Evolutionary conservation across 2,888 invertebrate genomes (phyloP).

Genomic region (Emmelina monodactyla): DNA sequence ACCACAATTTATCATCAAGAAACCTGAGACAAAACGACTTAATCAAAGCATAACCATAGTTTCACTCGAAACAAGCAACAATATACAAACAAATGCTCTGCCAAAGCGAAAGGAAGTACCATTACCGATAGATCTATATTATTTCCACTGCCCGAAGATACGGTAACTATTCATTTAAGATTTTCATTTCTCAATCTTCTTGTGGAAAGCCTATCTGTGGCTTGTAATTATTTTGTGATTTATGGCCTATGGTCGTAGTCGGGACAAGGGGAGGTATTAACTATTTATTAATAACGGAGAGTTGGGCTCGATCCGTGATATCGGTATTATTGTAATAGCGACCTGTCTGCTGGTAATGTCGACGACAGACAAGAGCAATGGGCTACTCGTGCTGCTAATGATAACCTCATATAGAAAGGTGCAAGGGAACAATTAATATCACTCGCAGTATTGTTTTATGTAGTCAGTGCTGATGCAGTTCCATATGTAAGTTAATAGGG

Average conservation of each 20-base stretch:
- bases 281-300: constrained; percentile 50
- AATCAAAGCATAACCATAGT: too few relatives aligned
- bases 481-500: too few relatives aligned
- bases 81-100: background rate
- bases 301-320: constrained; percentile 35
- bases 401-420: too few relatives aligned
- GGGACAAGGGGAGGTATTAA: constrained; percentile 40
- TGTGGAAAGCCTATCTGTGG: constrained; percentile 38
- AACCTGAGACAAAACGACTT: too few relatives aligned
- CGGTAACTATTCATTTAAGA: constrained; percentile 15
- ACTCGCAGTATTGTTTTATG: too few relatives aligned
- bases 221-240: constrained; percentile 50
- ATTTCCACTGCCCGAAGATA: background rate
- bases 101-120: constrained; percentile 1
- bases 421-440: too few relatives aligned
- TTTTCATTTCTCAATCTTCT: constrained; percentile 44
- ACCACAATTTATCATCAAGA: too few relatives aligned
- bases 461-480: too few relatives aligned
- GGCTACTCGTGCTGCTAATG: too few relatives aligned
- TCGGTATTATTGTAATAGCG: constrained; percentile 46
- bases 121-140: constrained; percentile 1
- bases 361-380: too few relatives aligned
- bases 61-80: background rate
- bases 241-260: constrained; percentile 34
- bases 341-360: too few relatives aligned